Evolutionary conservation across 2,797 vertebrate genomes (phyloP).

Genomic region (Scomberomorus guttatus): DNA sequence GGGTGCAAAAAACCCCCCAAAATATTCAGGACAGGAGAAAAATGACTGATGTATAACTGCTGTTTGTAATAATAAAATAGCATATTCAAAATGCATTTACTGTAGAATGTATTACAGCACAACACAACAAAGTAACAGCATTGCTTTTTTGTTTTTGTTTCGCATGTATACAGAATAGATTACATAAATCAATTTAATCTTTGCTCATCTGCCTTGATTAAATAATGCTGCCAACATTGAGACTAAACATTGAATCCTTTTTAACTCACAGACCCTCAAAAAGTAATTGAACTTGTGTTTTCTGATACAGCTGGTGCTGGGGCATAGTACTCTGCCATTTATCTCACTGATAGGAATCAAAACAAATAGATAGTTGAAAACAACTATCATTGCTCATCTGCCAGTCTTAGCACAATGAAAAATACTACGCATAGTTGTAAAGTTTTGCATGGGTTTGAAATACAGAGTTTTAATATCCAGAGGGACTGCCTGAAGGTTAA

Average conservation of each 20-base stretch:
- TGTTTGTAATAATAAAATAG: background rate
- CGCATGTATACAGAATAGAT: background rate
- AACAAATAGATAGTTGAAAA: slow-evolving; percentile 17
- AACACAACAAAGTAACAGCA: background rate
- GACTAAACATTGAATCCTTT: slow-evolving; percentile 6
- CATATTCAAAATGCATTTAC: background rate
- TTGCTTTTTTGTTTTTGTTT: background rate
- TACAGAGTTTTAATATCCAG: slow-evolving; percentile 26
- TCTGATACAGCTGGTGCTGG: background rate
- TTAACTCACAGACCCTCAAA: background rate
- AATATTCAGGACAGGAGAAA: background rate
- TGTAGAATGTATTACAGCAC: background rate
- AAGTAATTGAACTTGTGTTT: slow-evolving; percentile 9
- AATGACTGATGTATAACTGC: background rate
- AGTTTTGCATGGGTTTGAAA: slow-evolving; percentile 19
- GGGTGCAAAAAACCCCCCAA: background rate
- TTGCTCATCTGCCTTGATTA: background rate
- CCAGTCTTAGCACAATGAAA: background rate
- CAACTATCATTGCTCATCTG: slow-evolving; percentile 13
- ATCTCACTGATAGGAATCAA: slow-evolving; percentile 43
- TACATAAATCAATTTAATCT: background rate
- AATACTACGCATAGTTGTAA: background rate
- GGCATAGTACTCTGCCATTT: slow-evolving; percentile 13
- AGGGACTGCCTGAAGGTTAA: slow-evolving; percentile 43
- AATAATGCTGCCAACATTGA: background rate